Base-by-base conservation (phyloP, 2,113 vertebrate genomes). In the Rhinopomastus cyanomelas region DNA sequence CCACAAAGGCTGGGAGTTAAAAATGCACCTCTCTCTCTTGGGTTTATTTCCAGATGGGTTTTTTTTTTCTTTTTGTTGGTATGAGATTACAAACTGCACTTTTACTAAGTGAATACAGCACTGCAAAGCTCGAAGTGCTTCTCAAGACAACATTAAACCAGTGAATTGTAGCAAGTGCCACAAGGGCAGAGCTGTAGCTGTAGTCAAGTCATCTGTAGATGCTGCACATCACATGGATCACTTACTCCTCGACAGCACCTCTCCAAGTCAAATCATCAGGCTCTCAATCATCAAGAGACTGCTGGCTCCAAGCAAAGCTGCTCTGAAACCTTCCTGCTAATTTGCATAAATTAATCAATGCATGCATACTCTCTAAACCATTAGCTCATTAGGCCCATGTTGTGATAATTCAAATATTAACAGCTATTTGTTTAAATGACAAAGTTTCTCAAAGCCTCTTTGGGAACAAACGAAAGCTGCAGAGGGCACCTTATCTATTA, bases 101-200 rank as follows among this genome's bases (percentile, higher is more conserved):
- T 95, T 95, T 92, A 96, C 94, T 53, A 94, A 87, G 82, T 88
- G 65, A 95, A 49, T 37, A 46, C 42, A 80, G 89, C 93, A 94
- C 82, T 27, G 81, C 88, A 94, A 81, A 92, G 56, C n/a, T n/a
- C 44, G 71, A 42, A 91, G 89, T 59, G 86, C 81, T 83, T 84
- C 80, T 73, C 32, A 57, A 74, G 86, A 96, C 80, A 95, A 83
- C 81, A 96, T 83, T 81, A 96, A 96, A 91, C 23, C 92, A 95
- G 48, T 87, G 72, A 96, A 95, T 87, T 89, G 94, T 61, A 67
- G 92, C 75, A 81, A 61, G 23, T 77, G 68, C 71, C 81, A 90
- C 81, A 83, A 90, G 61, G 84, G 60, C 88, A 95, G 93, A 96
- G 95, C 87, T 94, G 89, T 30, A 91, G 87, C 88, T 94, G 76